These are phyloP conservation scores for Hippoglossus stenolepis DNA, from an alignment of 2,113 vertebrate genomes.

Conservation along the genomic window DNA sequence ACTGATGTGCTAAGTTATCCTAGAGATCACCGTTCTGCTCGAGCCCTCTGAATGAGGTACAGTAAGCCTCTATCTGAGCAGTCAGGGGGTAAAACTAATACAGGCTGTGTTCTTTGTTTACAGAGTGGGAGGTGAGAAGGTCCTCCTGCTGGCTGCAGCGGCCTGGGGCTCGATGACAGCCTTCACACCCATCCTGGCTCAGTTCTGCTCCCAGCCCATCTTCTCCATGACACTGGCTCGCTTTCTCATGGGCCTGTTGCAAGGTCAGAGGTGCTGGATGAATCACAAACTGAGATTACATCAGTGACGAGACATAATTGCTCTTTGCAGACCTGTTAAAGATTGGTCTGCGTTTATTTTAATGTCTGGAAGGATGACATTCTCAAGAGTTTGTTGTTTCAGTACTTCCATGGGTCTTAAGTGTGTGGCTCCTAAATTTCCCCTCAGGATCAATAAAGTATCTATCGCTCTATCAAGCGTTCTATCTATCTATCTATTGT, in stretches of 20 bases:
- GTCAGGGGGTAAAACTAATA: neutral
- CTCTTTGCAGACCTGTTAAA: neutral
- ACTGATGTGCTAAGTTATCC: too few relatives aligned
- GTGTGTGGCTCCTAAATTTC: too few relatives aligned
- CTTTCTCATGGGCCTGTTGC: conserved; percentile 93
- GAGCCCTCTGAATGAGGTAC: neutral
- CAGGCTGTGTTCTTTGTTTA: conserved; percentile 23
- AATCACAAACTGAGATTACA: conserved; percentile 6
- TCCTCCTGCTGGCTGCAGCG: conserved; percentile 90
- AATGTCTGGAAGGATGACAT: neutral
- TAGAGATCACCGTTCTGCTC: too few relatives aligned
- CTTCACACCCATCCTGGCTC: conserved; percentile 88
- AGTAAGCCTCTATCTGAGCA: neutral
- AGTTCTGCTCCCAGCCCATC: conserved; percentile 88
- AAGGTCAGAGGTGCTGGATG: conserved; percentile 86
- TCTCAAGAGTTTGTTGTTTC: too few relatives aligned
- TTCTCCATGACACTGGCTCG: conserved; percentile 88
- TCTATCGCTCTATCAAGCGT: too few relatives aligned
- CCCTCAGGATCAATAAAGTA: too few relatives aligned
- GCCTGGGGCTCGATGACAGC: conserved; percentile 92
- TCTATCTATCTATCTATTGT: too few relatives aligned
- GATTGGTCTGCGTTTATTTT: neutral
- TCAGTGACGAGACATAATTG: neutral
- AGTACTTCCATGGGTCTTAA: too few relatives aligned
- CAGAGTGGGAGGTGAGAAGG: conserved; percentile 95